Percentiles rank a stretch among this genome's conserved stretches.
These are phyloP conservation scores for Drosophila buzzatii DNA, from an alignment of 2,888 invertebrate species.

Conservation along the genomic window DNA sequence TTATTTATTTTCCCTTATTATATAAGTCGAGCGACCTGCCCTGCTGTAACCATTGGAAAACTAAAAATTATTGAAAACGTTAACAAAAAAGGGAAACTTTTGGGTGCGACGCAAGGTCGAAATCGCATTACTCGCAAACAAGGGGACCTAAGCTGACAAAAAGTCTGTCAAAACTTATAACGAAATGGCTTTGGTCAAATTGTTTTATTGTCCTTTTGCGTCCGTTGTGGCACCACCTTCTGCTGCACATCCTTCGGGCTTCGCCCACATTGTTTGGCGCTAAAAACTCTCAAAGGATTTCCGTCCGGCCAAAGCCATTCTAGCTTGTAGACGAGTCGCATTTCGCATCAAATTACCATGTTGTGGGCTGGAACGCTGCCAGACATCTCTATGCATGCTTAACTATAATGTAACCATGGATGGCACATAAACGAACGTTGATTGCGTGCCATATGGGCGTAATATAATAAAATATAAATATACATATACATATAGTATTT, in stretches of 20 bases:
- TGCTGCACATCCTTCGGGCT: background rate
- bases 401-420: conserved; percentile 6
- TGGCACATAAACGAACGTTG: background rate
- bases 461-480: background rate
- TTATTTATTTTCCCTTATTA: conserved; percentile 10
- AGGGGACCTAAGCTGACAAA: conserved; percentile 32
- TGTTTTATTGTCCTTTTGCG: conserved; percentile 59
- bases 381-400: conserved; percentile 1
- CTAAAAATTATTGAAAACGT: conserved; percentile 75
- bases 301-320: conserved; percentile 10
- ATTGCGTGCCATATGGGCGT: background rate
- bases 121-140: conserved; percentile 24
- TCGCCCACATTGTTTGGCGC: conserved; percentile 28
- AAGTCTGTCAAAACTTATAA: conserved; percentile 64
- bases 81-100: conserved; percentile 53
- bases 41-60: conserved; percentile 39
- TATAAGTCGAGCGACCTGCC: conserved; percentile 4
- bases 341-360: conserved; percentile 28
- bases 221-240: conserved; percentile 17
- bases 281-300: conserved; percentile 55
- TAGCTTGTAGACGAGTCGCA: background rate
- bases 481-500: background rate
- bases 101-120: conserved; percentile 24
- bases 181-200: conserved; percentile 67
- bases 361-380: conserved; percentile 12